Evolutionary conservation across 2,888 invertebrate genomes (phyloP), one percentile per base, ranked within the genome.

Genomic region (Pseudococcus jackbeardsleyi): DNA sequence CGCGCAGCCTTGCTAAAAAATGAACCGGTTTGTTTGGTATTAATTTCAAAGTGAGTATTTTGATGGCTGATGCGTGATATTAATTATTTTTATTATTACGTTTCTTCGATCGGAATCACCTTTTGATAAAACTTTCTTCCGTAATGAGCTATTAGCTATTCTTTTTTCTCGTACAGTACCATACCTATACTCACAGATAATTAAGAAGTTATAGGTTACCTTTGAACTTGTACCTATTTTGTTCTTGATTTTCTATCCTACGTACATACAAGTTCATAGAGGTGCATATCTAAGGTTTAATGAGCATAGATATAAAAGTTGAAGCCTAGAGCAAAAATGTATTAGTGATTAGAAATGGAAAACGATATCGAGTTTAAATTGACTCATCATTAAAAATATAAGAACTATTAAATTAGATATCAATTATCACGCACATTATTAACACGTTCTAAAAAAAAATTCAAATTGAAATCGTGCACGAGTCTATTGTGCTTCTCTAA

Each of bases 51-150:
- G 64, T 22, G 8, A 82, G 46, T 46, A 46, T 82, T 82, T 82
- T 82, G 79, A 82, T 82, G 79, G 79, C 33, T 82, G 19, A 82
- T 82, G 79, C 79, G 79, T 82, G 79, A 82, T 82, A 82, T 82
- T 82, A 42, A 82, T 82, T 82, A 46, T 46, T 82, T 82, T 82
- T 82, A 82, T 82, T 82, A 82, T 82, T 33, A 33, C 79, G 79
- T 46, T 82, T 82, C 79, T 82, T 82, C 17, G 42, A 82, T 82
- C 17, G 12, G 22, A 46, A 46, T 46, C 46, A 11, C 19, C 19
- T 22, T 6, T 12, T 72, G 46, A 0, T 42, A 46, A 3, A 82
- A 82, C 79, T 82, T 82, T 82, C 79, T 82, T 82, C 79, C 46
- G 42, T 17, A 46, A 11, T 82, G 11, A 72, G 33, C 72, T 1